Base-by-base conservation (phyloP, 2,113 vertebrate genomes). In the Rousettus leschenaultii region DNA sequence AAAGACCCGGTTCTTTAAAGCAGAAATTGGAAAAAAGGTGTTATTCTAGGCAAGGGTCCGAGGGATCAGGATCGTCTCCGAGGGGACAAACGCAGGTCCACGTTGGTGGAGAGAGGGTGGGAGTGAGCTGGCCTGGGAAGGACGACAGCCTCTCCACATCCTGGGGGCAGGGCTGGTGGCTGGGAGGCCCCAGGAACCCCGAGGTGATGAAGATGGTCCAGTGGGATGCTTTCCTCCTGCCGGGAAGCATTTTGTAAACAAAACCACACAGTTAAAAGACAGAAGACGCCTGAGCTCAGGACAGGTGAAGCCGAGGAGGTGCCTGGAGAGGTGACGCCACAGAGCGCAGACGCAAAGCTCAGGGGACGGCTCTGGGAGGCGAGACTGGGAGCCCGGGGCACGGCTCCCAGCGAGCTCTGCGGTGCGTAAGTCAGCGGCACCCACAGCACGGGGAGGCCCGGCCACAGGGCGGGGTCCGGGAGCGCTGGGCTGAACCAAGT, bases 391-490 rank as follows among this genome's bases (percentile, higher is more conserved):
- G 43, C 2, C 45, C 2, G 1, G 1, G 24, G 33, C 26, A 2
- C 14, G 0, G 38, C 43, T 65, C 55, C 79, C 14, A 13, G 53
- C 0, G 13, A 5, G 5, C 35, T 24, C 40, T 6, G 9, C 19
- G 35, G 10, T 5, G 7, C 3, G 0, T 10, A 4, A 11, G n/a
- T 22, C 11, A 2, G 48, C 9, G 28, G 21, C 38, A 1, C 6
- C 2, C 48, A 22, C 18, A 59, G n/a, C n/a, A n/a, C n/a, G n/a
- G n/a, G 30, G 51, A 43, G 57, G 40, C 43, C 10, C 24, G 1
- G 15, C 40, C 0, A 0, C 3, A 2, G 33, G 13, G 2, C 7
- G 45, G 21, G 6, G 21, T 5, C 21, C 7, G 3, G 51, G 12
- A 77, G 53, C 21, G 0, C 16, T 3, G 30, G 13, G 21, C 19